Conservation (phyloP, 2,888 invertebrate genomes). For the Lepidocyrtoides sp. region DNA sequence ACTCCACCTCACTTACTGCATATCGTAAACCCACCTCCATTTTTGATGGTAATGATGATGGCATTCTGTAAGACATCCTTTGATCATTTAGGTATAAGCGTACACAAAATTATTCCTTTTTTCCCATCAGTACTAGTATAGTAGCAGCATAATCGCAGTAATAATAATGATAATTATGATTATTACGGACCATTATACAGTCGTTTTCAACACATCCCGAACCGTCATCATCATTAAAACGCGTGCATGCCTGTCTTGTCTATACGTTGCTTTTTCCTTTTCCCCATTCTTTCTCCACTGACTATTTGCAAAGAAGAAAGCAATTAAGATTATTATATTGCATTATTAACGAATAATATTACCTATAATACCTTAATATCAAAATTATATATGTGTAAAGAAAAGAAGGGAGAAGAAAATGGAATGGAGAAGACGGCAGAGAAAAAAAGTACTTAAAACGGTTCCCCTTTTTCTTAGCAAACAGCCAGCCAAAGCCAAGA, state of each 20-base stretch:
- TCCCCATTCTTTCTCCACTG: background rate
- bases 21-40: no score
- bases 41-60: background rate
- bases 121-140: background rate
- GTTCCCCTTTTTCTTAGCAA: slow-evolving; percentile 1
- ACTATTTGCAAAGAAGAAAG: slow-evolving; percentile 56
- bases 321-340: slow-evolving; percentile 75
- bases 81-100: slow-evolving; percentile 55
- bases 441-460: slow-evolving; percentile 15
- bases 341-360: slow-evolving; percentile 69
- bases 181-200: slow-evolving; percentile 60
- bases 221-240: slow-evolving; percentile 70
- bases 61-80: background rate
- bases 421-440: background rate
- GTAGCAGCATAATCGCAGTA: slow-evolving; percentile 45
- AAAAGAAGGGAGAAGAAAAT: background rate
- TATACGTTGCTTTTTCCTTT: background rate
- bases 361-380: slow-evolving; percentile 46
- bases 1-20: no score
- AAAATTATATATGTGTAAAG: background rate
- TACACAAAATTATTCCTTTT: slow-evolving; percentile 49
- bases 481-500: no score
- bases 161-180: slow-evolving; percentile 64
- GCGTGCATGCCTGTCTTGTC: no score
- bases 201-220: slow-evolving; percentile 60